A percentile compares a stretch with the other conserved stretches of the same genome.
These are phyloP conservation scores for Syngnathoides biaculeatus DNA, from an alignment of 2,113 vertebrate species.

Conservation along the genomic window DNA sequence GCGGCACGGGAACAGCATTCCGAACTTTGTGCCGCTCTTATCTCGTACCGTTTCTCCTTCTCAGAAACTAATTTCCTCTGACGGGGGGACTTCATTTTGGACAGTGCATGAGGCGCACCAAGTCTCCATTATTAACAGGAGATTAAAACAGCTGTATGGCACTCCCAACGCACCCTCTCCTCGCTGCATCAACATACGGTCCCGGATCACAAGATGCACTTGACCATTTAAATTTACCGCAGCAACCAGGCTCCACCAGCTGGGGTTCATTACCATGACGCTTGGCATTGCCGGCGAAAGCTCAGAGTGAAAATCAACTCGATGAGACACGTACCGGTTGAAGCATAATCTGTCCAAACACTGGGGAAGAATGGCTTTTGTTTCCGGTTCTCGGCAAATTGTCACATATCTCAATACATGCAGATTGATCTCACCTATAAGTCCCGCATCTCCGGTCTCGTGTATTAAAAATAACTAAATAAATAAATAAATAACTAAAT, in stretches of 20 bases:
- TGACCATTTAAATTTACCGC: slow-evolving; percentile 94
- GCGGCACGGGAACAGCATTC: slow-evolving; percentile 41
- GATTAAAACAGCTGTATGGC: slow-evolving; percentile 98
- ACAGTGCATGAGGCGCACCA: slow-evolving; percentile 77
- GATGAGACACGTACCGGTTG: slow-evolving; percentile 16
- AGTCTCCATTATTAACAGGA: slow-evolving; percentile 90
- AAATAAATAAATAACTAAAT: no score
- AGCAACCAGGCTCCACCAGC: slow-evolving; percentile 92
- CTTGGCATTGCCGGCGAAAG: slow-evolving; percentile 38
- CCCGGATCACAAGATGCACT: slow-evolving; percentile 93
- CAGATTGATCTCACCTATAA: slow-evolving; percentile 10
- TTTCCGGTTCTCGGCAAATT: not conserved
- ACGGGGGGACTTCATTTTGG: slow-evolving; percentile 71
- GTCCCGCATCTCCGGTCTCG: slow-evolving; percentile 18
- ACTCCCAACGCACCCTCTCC: slow-evolving; percentile 86
- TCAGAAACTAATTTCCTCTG: slow-evolving; percentile 63
- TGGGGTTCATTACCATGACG: slow-evolving; percentile 85
- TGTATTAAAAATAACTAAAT: slow-evolving; percentile 31
- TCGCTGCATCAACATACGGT: slow-evolving; percentile 86
- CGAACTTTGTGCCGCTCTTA: slow-evolving; percentile 62
- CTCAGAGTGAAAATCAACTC: slow-evolving; percentile 44
- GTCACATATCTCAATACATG: slow-evolving; percentile 4
- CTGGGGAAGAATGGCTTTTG: not conserved
- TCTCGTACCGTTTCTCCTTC: slow-evolving; percentile 48
- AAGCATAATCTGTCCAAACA: not conserved